phyloP scores from a whole-genome alignment of 1,140 invertebrate genomes.

The Hyles euphorbiae region DNA sequence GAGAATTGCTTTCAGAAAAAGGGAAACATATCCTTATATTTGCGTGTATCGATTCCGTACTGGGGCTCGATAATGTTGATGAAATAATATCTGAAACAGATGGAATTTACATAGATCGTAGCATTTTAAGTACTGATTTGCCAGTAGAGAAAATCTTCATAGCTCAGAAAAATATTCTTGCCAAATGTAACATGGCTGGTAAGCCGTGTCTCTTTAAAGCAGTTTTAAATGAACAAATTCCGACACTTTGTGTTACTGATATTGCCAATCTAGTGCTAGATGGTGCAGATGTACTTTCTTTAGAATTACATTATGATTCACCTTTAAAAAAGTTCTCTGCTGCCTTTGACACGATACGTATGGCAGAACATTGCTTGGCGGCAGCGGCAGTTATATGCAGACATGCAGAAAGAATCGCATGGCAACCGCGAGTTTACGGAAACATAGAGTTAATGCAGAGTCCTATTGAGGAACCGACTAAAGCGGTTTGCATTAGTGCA shows the following conservation, averaged over 20 bases:
- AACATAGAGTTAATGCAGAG: conserved; percentile 54
- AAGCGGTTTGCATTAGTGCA: conserved; percentile 85
- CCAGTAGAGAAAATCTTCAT: conserved; percentile 87
- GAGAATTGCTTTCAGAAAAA: conserved; percentile 50
- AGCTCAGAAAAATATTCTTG: conserved; percentile 83
- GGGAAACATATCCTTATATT: conserved; percentile 67
- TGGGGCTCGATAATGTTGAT: conserved; percentile 81
- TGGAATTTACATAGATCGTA: conserved; percentile 82
- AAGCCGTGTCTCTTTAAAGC: conserved; percentile 81
- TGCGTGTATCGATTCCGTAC: conserved; percentile 81
- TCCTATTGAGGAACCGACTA: conserved; percentile 77
- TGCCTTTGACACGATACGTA: conserved; percentile 47
- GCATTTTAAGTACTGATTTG: conserved; percentile 82
- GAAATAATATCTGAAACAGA: conserved; percentile 79
- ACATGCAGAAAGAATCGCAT: conserved; percentile 77
- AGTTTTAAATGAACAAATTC: conserved; percentile 78
- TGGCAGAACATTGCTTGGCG: conserved; percentile 75
- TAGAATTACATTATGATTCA: conserved; percentile 77
- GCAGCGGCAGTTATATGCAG: conserved; percentile 83
- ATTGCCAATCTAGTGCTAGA: conserved; percentile 83
- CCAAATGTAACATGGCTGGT: conserved; percentile 75
- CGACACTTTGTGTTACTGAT: conserved; percentile 77
- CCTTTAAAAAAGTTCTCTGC: conserved; percentile 78
- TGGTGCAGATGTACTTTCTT: conserved; percentile 80
- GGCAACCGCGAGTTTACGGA: conserved; percentile 61